phyloP scores from a whole-genome alignment of 1,140 invertebrate species.

The Maniola jurtina region DNA sequence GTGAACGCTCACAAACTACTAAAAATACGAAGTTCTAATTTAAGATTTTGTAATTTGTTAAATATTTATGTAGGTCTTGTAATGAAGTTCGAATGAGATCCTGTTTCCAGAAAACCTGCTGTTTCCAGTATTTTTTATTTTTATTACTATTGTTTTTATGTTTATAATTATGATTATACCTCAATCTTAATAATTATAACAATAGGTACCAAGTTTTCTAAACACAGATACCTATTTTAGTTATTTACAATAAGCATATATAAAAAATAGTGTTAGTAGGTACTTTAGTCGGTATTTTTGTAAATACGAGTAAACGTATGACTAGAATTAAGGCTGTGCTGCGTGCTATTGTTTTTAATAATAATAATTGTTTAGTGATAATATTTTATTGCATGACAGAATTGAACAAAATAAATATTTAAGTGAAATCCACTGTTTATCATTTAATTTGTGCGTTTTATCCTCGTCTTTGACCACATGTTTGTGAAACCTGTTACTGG shows the following conservation, averaged over 20 bases:
- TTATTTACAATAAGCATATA: too few species aligned
- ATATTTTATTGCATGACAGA: conserved; percentile 24
- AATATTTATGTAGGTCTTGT: not conserved
- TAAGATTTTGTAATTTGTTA: not conserved
- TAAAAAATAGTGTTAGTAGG: too few species aligned
- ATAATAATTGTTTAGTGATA: conserved; percentile 19
- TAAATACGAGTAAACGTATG: conserved; percentile 3
- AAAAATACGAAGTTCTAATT: not conserved
- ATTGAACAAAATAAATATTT: conserved; percentile 26
- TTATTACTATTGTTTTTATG: not conserved
- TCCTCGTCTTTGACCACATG: too few species aligned
- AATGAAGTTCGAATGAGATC: not conserved
- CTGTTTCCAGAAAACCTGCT: not conserved
- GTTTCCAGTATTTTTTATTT: not conserved
- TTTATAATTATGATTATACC: not conserved
- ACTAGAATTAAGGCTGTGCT: conserved; percentile 21
- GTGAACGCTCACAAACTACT: too few species aligned
- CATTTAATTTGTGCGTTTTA: too few species aligned
- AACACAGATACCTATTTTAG: too few species aligned
- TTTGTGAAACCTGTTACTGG: too few species aligned
- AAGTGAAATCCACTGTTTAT: not conserved
- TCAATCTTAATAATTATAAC: not conserved
- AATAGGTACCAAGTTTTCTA: too few species aligned
- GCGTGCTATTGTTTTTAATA: conserved; percentile 8
- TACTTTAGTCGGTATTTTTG: not conserved